phyloP scores from a whole-genome alignment of 2,797 vertebrate genomes.

The Phoeniculus purpureus region DNA sequence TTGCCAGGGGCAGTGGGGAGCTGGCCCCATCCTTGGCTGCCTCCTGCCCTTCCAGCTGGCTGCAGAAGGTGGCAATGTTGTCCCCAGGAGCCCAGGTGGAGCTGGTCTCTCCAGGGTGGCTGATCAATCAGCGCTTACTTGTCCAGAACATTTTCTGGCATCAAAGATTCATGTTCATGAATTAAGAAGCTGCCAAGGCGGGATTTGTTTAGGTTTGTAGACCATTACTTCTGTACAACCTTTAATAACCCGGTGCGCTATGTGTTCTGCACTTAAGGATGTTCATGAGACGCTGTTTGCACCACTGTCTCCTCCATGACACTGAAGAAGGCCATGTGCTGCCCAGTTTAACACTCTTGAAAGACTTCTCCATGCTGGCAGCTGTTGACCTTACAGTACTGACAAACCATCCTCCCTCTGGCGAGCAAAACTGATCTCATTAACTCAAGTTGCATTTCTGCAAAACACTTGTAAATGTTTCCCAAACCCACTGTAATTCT shows the following conservation, averaged over 20 bases:
- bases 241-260: fast-evolving
- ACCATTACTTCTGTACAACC: background rate
- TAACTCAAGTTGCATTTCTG: constrained; percentile 11
- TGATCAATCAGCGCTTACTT: background rate
- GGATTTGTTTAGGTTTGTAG: background rate
- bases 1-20: background rate
- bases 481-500: background rate
- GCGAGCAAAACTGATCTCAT: background rate
- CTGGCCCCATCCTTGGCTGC: background rate
- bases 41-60: background rate
- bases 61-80: constrained; percentile 50
- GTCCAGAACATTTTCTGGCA: background rate
- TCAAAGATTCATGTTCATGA: background rate
- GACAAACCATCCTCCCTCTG: background rate
- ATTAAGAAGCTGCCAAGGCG: background rate
- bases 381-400: background rate
- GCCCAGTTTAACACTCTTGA: background rate
- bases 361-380: background rate
- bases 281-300: background rate
- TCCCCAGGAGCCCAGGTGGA: constrained; percentile 16
- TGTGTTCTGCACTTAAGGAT: background rate
- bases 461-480: constrained; percentile 25
- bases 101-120: background rate
- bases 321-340: background rate
- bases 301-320: background rate